Percentiles rank a stretch among this genome's conserved stretches.
Evolutionary conservation across 2,888 invertebrate genomes (phyloP).

Genomic region (Idaea aversata): DNA sequence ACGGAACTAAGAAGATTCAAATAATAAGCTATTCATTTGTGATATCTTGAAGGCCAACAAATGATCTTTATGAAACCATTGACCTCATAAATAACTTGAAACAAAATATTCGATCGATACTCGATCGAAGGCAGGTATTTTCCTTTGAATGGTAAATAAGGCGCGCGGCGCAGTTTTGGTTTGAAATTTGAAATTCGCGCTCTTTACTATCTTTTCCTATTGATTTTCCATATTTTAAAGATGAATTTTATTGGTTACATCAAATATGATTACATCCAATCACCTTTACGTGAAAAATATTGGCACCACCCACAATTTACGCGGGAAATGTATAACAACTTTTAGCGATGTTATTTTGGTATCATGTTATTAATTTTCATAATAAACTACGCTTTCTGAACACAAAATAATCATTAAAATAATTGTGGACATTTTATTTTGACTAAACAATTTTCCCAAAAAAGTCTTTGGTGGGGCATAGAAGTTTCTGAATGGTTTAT

Average conservation of each 20-base stretch:
- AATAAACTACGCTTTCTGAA: background rate
- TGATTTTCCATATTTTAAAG: background rate
- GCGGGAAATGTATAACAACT: background rate
- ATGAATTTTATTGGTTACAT: background rate
- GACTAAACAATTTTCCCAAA: background rate
- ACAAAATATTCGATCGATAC: too few relatives aligned
- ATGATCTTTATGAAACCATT: too few relatives aligned
- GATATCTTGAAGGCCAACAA: too few relatives aligned
- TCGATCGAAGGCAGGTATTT: too few relatives aligned
- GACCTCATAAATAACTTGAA: too few relatives aligned
- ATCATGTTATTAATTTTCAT: background rate
- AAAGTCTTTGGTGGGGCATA: slow-evolving; percentile 11
- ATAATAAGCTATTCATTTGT: too few relatives aligned
- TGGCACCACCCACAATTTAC: background rate
- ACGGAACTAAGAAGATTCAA: too few relatives aligned
- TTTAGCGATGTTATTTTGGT: background rate
- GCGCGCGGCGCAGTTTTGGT: background rate
- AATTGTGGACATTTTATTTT: background rate
- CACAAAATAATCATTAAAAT: background rate
- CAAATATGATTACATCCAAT: background rate
- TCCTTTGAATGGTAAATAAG: too few relatives aligned
- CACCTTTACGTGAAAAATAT: background rate
- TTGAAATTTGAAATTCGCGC: background rate
- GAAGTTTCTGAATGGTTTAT: slow-evolving; percentile 28
- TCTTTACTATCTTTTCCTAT: background rate